Conservation (phyloP, 1,140 invertebrate genomes). For the Apis laboriosa region DNA sequence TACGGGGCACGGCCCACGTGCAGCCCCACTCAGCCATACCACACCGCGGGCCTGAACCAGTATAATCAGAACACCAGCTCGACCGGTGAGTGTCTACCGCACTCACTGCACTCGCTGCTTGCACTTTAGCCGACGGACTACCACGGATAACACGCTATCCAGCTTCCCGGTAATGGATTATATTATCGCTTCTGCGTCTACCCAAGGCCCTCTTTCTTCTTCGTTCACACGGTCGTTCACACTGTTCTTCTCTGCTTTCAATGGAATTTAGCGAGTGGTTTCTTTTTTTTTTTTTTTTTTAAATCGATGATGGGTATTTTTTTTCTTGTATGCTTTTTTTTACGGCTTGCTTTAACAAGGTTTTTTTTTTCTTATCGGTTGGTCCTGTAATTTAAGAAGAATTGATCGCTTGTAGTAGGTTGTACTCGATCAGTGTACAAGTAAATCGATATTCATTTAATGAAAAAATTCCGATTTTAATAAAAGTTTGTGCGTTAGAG, state of each 20-base stretch:
- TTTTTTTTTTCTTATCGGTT: too few species aligned
- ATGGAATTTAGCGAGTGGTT: too few species aligned
- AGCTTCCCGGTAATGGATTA: constrained; percentile 67
- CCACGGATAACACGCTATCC: constrained; percentile 76
- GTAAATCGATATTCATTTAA: too few species aligned
- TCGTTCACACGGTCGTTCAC: neutral
- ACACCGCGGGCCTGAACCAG: constrained; percentile 82
- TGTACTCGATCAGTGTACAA: too few species aligned
- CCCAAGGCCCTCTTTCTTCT: neutral
- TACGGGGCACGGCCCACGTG: constrained; percentile 85
- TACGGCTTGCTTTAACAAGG: too few species aligned
- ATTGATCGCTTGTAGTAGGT: too few species aligned
- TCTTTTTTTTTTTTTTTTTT: too few species aligned
- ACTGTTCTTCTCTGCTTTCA: neutral
- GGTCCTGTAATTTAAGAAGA: too few species aligned
- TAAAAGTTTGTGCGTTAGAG: too few species aligned
- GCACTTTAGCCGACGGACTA: constrained; percentile 81
- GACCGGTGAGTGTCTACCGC: constrained; percentile 83
- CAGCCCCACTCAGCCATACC: constrained; percentile 85
- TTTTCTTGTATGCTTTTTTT: too few species aligned
- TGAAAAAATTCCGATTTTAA: too few species aligned
- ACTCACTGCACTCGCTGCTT: constrained; percentile 82
- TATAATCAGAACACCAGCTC: constrained; percentile 84
- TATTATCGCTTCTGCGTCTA: constrained; percentile 54
- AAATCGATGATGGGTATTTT: too few species aligned